Evolutionary conservation across 2,797 vertebrate species (phyloP).

Genomic region (Chaunax sp.): DNA sequence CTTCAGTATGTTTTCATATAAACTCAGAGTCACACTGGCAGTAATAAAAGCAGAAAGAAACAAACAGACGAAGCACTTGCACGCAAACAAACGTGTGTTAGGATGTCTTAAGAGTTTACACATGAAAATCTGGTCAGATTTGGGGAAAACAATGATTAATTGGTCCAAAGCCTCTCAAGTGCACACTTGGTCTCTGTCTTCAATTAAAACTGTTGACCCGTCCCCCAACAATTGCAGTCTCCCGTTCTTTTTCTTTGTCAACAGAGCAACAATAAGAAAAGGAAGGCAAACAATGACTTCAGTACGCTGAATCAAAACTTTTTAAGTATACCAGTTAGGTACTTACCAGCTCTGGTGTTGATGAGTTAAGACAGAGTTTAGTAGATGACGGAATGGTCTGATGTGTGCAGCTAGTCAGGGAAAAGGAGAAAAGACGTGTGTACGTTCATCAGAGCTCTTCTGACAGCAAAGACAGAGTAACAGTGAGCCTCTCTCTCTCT

Average conservation of each 20-base stretch:
- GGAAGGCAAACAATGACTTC: constrained; percentile 43
- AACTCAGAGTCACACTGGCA: constrained; percentile 55
- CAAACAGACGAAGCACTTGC: constrained; percentile 40
- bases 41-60: constrained; percentile 42
- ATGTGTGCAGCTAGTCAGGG: constrained; percentile 61
- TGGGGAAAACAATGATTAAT: constrained; percentile 53
- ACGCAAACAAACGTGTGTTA: constrained; percentile 56
- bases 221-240: constrained; percentile 48
- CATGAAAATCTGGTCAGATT: constrained; percentile 42
- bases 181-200: constrained; percentile 69
- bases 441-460: constrained; percentile 78
- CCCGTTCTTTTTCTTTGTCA: constrained; percentile 33
- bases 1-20: constrained; percentile 59
- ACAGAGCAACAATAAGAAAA: constrained; percentile 22
- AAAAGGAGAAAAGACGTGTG: constrained; percentile 69
- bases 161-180: constrained; percentile 50
- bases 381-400: constrained; percentile 45
- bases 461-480: constrained; percentile 78
- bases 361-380: constrained; percentile 49
- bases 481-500: constrained; percentile 75
- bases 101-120: constrained; percentile 56
- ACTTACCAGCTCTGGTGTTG: constrained; percentile 77
- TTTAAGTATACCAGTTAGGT: not conserved
- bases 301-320: not conserved
- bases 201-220: constrained; percentile 65